Evolutionary conservation across 2,113 vertebrate species (phyloP).

Genomic region (Eudyptes chrysolophus): DNA sequence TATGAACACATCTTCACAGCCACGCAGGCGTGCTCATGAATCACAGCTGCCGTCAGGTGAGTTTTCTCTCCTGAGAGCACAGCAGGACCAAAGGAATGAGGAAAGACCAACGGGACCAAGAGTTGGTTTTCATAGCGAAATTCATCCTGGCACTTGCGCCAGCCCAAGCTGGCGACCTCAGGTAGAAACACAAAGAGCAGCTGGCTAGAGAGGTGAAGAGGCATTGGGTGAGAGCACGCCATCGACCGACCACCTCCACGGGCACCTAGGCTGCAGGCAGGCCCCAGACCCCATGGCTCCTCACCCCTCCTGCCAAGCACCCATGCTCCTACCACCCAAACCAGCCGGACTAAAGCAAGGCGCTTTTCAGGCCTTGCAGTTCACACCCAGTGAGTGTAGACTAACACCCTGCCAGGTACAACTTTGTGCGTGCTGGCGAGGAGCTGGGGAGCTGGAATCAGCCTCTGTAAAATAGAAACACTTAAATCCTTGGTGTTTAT

Average conservation of each 20-base stretch:
- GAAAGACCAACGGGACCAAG: background rate
- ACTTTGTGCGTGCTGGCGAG: background rate
- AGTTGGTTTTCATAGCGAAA: background rate
- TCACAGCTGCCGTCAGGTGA: background rate
- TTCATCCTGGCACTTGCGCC: rapidly evolving
- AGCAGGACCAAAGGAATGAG: background rate
- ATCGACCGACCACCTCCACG: rapidly evolving
- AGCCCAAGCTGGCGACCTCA: background rate
- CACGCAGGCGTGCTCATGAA: background rate
- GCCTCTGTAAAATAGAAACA: background rate
- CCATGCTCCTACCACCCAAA: background rate
- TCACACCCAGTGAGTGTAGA: background rate
- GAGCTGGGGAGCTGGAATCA: background rate
- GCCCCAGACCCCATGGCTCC: background rate
- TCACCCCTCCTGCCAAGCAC: background rate
- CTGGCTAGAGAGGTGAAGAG: background rate
- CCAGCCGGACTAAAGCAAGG: background rate
- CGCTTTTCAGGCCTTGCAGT: background rate
- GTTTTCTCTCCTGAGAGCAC: background rate
- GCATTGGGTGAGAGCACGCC: rapidly evolving
- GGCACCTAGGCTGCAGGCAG: background rate
- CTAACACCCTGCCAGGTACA: background rate
- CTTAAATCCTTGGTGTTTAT: background rate
- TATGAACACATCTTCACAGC: background rate
- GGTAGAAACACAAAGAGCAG: background rate